Evolutionary conservation across 2,797 vertebrate species (phyloP).

Genomic region (Pitangus sulphuratus): DNA sequence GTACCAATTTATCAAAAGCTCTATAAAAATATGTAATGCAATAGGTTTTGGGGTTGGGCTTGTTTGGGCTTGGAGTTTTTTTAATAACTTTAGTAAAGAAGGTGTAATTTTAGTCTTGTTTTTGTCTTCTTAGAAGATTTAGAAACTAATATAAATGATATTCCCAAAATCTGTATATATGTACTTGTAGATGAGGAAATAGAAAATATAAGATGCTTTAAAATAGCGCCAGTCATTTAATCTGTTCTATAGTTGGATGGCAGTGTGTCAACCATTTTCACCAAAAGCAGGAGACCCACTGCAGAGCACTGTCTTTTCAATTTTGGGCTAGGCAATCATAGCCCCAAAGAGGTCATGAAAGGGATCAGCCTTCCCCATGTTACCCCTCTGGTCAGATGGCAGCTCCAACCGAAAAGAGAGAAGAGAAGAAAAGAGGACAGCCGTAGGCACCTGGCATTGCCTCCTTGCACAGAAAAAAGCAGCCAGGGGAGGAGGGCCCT

Average conservation of each 20-base stretch:
- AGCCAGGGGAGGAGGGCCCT: neutral
- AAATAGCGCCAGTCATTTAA: neutral
- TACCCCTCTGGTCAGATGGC: neutral
- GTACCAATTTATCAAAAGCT: neutral
- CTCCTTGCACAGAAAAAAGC: neutral
- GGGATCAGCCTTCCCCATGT: neutral
- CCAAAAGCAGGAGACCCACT: neutral
- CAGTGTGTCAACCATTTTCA: neutral
- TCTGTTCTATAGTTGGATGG: neutral
- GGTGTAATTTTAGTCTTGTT: neutral
- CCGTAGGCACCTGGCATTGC: neutral
- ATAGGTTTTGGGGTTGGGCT: neutral
- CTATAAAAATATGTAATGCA: neutral
- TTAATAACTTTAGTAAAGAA: neutral
- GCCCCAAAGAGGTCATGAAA: neutral
- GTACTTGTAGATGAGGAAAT: neutral
- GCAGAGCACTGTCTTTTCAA: neutral
- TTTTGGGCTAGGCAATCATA: neutral
- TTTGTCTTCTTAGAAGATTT: neutral
- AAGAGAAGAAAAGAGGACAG: neutral
- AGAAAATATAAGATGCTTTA: neutral
- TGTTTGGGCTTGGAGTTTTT: neutral
- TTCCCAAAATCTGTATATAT: neutral
- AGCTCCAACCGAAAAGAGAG: neutral
- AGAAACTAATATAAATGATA: neutral